These are phyloP conservation scores for Drosophila nikananu DNA, from an alignment of 1,140 invertebrate species.

Conservation along the genomic window DNA sequence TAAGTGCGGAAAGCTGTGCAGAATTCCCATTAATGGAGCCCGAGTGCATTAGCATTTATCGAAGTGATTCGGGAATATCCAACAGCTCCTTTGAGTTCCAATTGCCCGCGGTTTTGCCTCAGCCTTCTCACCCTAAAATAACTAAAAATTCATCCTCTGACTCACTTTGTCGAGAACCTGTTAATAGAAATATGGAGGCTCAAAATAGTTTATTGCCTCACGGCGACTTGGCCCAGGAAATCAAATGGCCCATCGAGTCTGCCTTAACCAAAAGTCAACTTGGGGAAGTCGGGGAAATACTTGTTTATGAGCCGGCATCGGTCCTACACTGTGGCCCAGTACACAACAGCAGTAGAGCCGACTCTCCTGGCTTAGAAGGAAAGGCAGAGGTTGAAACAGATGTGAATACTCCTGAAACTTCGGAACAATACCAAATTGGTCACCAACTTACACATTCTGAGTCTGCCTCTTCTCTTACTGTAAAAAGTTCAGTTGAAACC, in stretches of 20 bases:
- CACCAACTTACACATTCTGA: slow-evolving; percentile 58
- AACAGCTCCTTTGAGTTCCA: slow-evolving; percentile 83
- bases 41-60: slow-evolving; percentile 80
- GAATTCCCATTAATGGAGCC: slow-evolving; percentile 76
- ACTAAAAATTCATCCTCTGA: slow-evolving; percentile 21
- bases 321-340: slow-evolving; percentile 53
- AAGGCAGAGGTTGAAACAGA: slow-evolving; percentile 15
- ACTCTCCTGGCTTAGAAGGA: not conserved
- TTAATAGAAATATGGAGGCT: slow-evolving; percentile 71
- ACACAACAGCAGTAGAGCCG: not conserved
- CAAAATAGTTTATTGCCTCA: slow-evolving; percentile 29
- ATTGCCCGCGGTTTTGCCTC: slow-evolving; percentile 30
- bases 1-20: slow-evolving; percentile 13
- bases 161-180: slow-evolving; percentile 38
- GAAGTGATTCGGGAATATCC: slow-evolving; percentile 85
- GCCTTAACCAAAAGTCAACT: slow-evolving; percentile 47
- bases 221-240: slow-evolving; percentile 49
- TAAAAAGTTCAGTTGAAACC: slow-evolving; percentile 44
- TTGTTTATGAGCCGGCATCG: slow-evolving; percentile 57
- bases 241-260: slow-evolving; percentile 62
- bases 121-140: slow-evolving; percentile 1
- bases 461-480: slow-evolving; percentile 54
- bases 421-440: slow-evolving; percentile 67
- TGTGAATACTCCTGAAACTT: slow-evolving; percentile 67
- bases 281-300: slow-evolving; percentile 1